Evolutionary conservation across 2,797 vertebrate genomes (phyloP).

Genomic region (Crypturellus tataupa): DNA sequence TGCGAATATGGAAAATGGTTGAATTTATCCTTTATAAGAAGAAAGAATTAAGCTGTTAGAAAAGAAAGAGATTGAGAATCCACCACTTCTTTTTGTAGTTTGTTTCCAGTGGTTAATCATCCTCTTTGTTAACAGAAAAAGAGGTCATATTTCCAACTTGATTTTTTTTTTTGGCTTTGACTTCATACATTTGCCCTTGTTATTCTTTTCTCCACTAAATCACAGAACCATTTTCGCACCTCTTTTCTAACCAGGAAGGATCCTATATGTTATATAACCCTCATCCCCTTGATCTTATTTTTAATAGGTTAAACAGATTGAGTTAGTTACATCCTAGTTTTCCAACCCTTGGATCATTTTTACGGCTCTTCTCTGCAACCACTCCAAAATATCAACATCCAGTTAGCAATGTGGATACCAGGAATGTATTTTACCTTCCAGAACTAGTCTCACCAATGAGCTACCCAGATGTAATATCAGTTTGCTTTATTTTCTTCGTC

Average conservation of each 20-base stretch:
- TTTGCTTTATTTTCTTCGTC: background rate
- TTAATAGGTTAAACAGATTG: background rate
- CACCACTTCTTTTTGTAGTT: constrained; percentile 41
- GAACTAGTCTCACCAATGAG: background rate
- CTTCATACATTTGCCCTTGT: constrained; percentile 52
- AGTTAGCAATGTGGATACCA: background rate
- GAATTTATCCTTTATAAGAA: constrained; percentile 21
- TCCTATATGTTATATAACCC: background rate
- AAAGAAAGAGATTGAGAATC: constrained; percentile 28
- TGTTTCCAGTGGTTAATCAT: constrained; percentile 42
- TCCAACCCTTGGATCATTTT: background rate
- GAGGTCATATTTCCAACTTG: constrained; percentile 10
- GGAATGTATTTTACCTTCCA: background rate
- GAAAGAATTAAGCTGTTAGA: constrained; percentile 27
- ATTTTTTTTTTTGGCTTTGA: constrained; percentile 58
- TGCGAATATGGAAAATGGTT: constrained; percentile 20
- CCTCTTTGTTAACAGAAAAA: background rate
- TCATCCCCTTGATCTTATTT: constrained; percentile 25
- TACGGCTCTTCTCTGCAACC: background rate
- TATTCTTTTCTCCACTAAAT: constrained; percentile 37
- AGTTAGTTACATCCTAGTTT: background rate
- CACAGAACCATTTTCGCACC: constrained; percentile 12
- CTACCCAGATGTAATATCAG: background rate
- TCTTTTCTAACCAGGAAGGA: constrained; percentile 14
- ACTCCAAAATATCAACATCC: background rate